Percentiles rank a stretch among this genome's conserved stretches.
These are phyloP conservation scores for Stenichneumon culpator DNA, from an alignment of 2,888 invertebrate species.

Conservation along the genomic window DNA sequence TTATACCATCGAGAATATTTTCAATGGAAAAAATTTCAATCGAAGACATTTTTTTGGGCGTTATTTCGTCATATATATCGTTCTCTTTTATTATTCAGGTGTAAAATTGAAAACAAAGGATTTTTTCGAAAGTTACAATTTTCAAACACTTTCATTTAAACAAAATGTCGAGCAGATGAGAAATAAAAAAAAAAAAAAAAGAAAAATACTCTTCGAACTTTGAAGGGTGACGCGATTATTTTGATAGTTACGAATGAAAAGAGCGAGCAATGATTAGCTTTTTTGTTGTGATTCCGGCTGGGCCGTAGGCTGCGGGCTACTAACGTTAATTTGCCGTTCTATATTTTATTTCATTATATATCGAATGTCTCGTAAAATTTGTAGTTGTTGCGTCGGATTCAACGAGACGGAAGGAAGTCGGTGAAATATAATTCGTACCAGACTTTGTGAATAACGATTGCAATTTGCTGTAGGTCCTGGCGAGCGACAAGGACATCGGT, in stretches of 20 bases:
- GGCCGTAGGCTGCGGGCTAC: constrained; percentile 59
- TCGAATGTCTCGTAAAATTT: constrained; percentile 37
- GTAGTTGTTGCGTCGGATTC: constrained; percentile 4
- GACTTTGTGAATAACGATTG: constrained; percentile 23
- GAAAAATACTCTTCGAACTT: background rate
- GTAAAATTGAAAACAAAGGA: background rate
- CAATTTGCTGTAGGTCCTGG: constrained; percentile 88
- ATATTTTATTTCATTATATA: background rate
- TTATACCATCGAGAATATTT: too few relatives aligned
- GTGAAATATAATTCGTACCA: constrained; percentile 18
- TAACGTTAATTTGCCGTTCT: constrained; percentile 45
- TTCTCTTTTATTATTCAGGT: background rate
- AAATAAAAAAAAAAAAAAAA: too few relatives aligned
- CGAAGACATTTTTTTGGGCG: background rate
- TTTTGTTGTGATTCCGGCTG: constrained; percentile 48
- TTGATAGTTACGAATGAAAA: background rate
- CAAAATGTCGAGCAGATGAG: too few relatives aligned
- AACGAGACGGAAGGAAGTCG: background rate
- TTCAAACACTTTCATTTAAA: too few relatives aligned
- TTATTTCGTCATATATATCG: background rate
- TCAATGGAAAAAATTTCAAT: too few relatives aligned
- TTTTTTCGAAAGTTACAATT: too few relatives aligned
- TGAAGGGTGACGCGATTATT: background rate
- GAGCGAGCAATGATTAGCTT: constrained; percentile 35
- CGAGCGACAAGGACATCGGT: constrained; percentile 93